These are phyloP conservation scores for Apostichopus japonicus DNA, from an alignment of 35 echinoderm and acorn worm genomes.

Conservation along the genomic window DNA sequence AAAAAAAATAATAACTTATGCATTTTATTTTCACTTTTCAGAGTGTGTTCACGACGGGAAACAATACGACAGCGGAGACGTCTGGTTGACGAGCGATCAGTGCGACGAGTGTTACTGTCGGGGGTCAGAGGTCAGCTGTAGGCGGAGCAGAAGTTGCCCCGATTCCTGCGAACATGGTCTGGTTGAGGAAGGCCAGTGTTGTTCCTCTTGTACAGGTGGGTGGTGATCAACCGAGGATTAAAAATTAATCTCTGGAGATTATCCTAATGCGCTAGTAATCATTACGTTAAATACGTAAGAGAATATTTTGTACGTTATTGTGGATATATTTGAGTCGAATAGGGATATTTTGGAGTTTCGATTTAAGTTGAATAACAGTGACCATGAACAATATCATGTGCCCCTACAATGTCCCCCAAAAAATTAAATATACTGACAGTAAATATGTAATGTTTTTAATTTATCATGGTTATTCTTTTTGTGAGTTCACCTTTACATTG, in stretches of 20 bases:
- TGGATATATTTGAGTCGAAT: too few species aligned
- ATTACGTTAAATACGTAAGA: constrained; percentile 46
- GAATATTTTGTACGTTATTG: constrained; percentile 30
- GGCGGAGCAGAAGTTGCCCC: constrained; percentile 46
- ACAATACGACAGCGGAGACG: constrained; percentile 72
- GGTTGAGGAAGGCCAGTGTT: constrained; percentile 78
- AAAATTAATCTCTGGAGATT: too few species aligned
- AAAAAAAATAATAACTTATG: too few species aligned
- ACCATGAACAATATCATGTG: too few species aligned
- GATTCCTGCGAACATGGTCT: constrained; percentile 78
- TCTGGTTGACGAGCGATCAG: constrained; percentile 84
- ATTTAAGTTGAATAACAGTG: too few species aligned
- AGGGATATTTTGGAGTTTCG: too few species aligned
- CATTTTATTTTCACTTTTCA: not conserved
- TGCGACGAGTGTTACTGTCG: constrained; percentile 87
- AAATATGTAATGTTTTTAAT: too few species aligned
- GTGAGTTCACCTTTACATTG: too few species aligned
- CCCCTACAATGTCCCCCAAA: too few species aligned
- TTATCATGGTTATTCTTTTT: too few species aligned
- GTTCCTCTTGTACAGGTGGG: constrained; percentile 81
- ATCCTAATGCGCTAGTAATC: not conserved
- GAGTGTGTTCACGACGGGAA: constrained; percentile 86
- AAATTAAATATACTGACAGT: too few species aligned
- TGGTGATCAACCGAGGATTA: too few species aligned
- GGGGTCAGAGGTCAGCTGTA: constrained; percentile 71